Evolutionary conservation across 2,888 invertebrate species (phyloP).

Genomic region (Cantharis lateralis): DNA sequence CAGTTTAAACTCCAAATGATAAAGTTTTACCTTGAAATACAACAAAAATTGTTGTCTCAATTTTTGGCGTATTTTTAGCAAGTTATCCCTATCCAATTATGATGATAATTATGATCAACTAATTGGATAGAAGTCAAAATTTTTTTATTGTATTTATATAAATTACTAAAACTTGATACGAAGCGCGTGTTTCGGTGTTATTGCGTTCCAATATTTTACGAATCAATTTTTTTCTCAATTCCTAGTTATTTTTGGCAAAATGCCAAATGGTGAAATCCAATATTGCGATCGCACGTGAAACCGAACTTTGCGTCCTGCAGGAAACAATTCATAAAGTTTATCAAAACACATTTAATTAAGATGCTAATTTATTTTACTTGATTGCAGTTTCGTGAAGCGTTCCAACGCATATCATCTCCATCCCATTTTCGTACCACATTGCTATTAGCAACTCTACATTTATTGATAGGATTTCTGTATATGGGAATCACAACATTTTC

Average conservation of each 20-base stretch:
- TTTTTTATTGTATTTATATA: not conserved
- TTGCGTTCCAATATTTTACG: not conserved
- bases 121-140: not conserved
- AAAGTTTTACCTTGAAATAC: not conserved
- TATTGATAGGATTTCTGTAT: constrained; percentile 59
- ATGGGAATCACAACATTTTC: constrained; percentile 63
- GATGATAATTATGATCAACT: not conserved
- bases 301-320: not conserved
- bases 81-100: not conserved
- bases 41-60: not conserved
- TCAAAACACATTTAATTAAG: not conserved
- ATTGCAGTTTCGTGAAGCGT: constrained; percentile 71
- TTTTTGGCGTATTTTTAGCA: not conserved
- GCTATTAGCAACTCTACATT: constrained; percentile 63
- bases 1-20: not conserved
- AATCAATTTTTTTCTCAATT: not conserved
- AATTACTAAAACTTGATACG: not conserved
- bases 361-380: not conserved
- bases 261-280: not conserved
- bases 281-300: not conserved
- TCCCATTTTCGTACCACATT: constrained; percentile 67
- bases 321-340: not conserved
- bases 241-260: not conserved
- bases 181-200: not conserved
- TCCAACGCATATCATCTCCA: constrained; percentile 68